Conservation (phyloP, 2,797 vertebrate species). For the Enteromius fasciolatus region DNA sequence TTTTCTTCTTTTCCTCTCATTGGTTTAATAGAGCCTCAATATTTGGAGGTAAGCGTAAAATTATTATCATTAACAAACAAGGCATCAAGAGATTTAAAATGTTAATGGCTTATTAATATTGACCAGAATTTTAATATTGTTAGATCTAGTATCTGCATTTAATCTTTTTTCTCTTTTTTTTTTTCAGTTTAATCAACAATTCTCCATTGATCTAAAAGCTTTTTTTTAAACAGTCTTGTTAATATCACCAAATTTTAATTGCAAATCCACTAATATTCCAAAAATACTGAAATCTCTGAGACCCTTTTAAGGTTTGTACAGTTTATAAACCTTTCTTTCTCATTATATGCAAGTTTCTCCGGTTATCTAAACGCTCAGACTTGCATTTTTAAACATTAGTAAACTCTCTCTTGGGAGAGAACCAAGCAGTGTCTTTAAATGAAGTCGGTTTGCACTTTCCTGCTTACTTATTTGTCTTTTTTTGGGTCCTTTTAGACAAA, state of each 20-base stretch:
- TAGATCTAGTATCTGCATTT: background rate
- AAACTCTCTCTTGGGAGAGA: background rate
- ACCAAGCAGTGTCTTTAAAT: background rate
- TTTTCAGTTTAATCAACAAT: background rate
- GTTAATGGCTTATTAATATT: background rate
- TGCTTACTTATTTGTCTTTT: background rate
- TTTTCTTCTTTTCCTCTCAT: background rate
- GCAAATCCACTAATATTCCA: background rate
- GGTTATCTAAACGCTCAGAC: background rate
- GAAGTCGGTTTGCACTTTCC: background rate
- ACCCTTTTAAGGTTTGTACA: background rate
- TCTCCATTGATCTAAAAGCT: background rate
- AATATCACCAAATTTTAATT: background rate
- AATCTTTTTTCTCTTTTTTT: background rate
- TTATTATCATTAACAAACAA: background rate
- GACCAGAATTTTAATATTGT: background rate
- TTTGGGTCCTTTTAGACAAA: background rate
- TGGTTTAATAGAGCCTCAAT: background rate
- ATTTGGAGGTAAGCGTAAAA: background rate
- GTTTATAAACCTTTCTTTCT: background rate
- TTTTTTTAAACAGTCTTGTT: background rate
- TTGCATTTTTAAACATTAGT: constrained; percentile 1
- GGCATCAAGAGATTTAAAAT: background rate
- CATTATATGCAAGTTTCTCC: background rate
- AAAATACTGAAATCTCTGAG: background rate